Evolutionary conservation across 2,888 invertebrate genomes (phyloP), one percentile per base, ranked within the genome.

Genomic region (Portevinia maculata): DNA sequence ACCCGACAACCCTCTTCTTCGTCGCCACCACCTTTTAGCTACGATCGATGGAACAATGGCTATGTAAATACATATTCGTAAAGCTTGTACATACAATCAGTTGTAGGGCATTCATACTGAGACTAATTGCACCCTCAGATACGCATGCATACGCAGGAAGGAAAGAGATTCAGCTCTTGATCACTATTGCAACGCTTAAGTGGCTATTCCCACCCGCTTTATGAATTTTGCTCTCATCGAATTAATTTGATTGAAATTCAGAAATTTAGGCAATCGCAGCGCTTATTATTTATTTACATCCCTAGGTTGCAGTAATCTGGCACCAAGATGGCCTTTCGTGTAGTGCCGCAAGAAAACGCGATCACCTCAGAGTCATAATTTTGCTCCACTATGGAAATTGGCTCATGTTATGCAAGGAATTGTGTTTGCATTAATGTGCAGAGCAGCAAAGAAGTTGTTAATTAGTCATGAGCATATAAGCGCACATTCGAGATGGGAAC

Each of bases 321-420:
- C 53, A 53, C 60, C 41, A 21, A 44, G 76, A 83, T 76, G 76
- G 71, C 76, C 65, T 71, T 60, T 76, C 57, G 55, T 70, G 70
- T 79, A 60, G 65, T 81, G 76, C 83, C 46, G 83, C 76, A 83
- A 83, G 39, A 78, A 83, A 83, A 83, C 83, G 83, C 83, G 83
- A 76, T 71, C 83, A 81, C 70, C 70, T 60, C 70, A 64, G 69
- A 81, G 79, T 81, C 74, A 75, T 64, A 79, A n/a, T n/a, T 79
- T 30, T 74, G 79, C 69, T 79, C 76, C 30, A 53, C 81, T 52
- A 67, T 76, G 71, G 83, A 76, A 83, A 83, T 83, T 78, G 76
- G 71, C 55, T 53, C 83, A 76, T 11, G 67, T 83, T 76, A 83
- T 83, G 83, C 83, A 83, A 83, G 76, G 71, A 73, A 78, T 76